Evolutionary conservation across 1,140 invertebrate genomes (phyloP).

Genomic region (Scaptomyza montana): DNA sequence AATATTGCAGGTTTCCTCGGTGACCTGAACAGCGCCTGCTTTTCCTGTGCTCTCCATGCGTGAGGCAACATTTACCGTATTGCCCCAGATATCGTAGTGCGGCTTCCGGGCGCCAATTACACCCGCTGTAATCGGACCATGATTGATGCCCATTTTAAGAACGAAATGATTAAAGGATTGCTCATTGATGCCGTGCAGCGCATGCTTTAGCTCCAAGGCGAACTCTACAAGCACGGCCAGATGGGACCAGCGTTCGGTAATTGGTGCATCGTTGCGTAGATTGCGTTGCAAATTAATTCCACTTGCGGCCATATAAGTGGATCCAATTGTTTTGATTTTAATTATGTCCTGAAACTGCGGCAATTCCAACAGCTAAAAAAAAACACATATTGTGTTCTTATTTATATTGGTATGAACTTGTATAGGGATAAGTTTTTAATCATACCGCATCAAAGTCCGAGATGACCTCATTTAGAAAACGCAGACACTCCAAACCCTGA

Average conservation of each 20-base stretch:
- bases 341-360: conserved; percentile 94
- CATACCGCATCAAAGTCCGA: conserved; percentile 98
- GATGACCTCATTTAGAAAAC: conserved; percentile 99
- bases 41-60: conserved; percentile 98
- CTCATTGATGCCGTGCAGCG: conserved; percentile 95
- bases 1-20: conserved; percentile 95
- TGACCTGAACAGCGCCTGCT: conserved; percentile 97
- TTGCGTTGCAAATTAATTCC: conserved; percentile 91
- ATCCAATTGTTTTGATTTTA: conserved; percentile 99
- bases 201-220: conserved; percentile 94
- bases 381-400: neutral
- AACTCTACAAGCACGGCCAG: conserved; percentile 94
- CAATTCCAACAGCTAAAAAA: conserved; percentile 90
- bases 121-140: conserved; percentile 96
- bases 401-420: neutral
- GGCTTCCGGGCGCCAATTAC: conserved; percentile 97
- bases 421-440: conserved; percentile 34
- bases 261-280: conserved; percentile 88
- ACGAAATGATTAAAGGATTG: conserved; percentile 98
- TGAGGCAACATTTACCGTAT: conserved; percentile 97
- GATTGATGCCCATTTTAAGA: conserved; percentile 97
- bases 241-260: conserved; percentile 92
- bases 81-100: conserved; percentile 97
- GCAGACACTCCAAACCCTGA: conserved; percentile 96
- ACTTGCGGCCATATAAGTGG: conserved; percentile 98